Evolutionary conservation across 2,113 vertebrate genomes (phyloP).

Genomic region (Oplegnathus fasciatus): DNA sequence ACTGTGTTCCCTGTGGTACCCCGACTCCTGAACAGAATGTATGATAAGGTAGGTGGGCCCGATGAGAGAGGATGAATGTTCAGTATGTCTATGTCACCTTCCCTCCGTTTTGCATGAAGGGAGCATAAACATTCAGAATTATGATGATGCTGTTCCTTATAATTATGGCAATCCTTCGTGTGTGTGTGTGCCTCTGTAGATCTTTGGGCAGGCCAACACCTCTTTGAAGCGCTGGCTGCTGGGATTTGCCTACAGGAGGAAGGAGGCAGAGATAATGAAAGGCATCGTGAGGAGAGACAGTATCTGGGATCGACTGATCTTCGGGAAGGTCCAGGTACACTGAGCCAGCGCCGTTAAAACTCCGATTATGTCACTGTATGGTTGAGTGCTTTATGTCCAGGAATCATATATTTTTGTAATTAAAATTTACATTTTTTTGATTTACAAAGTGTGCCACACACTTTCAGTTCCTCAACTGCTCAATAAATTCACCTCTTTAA

Average conservation of each 20-base stretch:
- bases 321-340: slow-evolving; percentile 94
- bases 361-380: neutral
- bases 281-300: slow-evolving; percentile 93
- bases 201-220: slow-evolving; percentile 92
- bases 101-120: neutral
- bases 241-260: slow-evolving; percentile 93
- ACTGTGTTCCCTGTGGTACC: slow-evolving; percentile 96
- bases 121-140: neutral
- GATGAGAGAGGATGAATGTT: neutral
- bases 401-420: too few species aligned
- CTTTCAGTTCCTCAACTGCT: neutral
- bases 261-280: slow-evolving; percentile 91
- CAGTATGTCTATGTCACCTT: neutral
- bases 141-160: neutral
- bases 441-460: neutral
- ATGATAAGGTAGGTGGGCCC: slow-evolving; percentile 87
- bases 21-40: slow-evolving; percentile 94
- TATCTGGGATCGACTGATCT: slow-evolving; percentile 95
- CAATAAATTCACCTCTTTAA: neutral
- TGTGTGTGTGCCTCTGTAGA: slow-evolving; percentile 77
- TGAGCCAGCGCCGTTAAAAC: neutral
- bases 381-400: neutral
- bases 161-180: neutral
- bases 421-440: too few species aligned
- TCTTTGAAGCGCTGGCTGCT: slow-evolving; percentile 93